phyloP scores from a whole-genome alignment of 2,797 vertebrate species.

The Heliangelus exortis region DNA sequence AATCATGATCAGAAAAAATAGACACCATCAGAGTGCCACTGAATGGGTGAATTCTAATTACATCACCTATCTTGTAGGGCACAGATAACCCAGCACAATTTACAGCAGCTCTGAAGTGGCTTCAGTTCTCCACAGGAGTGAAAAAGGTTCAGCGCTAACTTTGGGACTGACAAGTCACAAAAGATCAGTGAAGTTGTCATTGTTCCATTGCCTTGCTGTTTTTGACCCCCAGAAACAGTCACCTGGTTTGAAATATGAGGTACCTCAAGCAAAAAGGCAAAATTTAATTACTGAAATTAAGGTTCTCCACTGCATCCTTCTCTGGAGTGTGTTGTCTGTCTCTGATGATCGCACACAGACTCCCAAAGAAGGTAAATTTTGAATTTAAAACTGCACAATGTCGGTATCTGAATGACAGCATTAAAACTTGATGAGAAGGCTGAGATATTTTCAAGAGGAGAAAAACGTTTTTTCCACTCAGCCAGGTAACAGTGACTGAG shows the following conservation, averaged over 20 bases:
- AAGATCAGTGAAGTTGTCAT: background rate
- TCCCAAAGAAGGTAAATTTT: background rate
- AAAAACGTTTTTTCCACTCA: background rate
- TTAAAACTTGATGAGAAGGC: background rate
- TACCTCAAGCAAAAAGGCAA: background rate
- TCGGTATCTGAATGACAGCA: background rate
- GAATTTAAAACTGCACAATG: background rate
- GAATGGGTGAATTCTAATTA: constrained; percentile 10
- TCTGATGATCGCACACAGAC: background rate
- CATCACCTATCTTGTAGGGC: background rate
- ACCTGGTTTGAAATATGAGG: background rate
- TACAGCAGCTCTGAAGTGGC: constrained; percentile 13
- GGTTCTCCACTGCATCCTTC: background rate
- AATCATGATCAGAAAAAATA: background rate
- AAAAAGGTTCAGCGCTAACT: background rate
- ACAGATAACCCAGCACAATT: constrained; percentile 35
- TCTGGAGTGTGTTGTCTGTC: background rate
- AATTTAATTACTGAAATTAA: background rate
- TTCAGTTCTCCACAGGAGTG: constrained; percentile 54
- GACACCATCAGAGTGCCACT: background rate
- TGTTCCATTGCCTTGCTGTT: constrained; percentile 17
- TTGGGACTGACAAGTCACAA: background rate
- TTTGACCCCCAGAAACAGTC: background rate
- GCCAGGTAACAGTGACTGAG: background rate
- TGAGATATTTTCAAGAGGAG: background rate